Percentiles rank a stretch among this genome's conserved stretches.
Evolutionary conservation across 92 coral and sea anemone genomes (phyloP).

Genomic region (Heteractis magnifica): DNA sequence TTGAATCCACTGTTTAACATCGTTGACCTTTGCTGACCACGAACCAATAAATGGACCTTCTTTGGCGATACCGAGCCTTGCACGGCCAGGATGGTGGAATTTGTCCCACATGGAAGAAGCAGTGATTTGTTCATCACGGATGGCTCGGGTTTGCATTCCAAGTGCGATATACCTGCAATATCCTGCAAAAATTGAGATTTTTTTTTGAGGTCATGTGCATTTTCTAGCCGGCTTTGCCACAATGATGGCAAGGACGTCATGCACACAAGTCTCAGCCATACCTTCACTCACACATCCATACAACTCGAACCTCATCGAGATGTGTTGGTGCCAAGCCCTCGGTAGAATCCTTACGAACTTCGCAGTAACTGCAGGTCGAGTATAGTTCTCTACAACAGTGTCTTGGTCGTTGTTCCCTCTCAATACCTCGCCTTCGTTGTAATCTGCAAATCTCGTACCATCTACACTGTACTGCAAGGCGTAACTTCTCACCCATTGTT

Average conservation of each 20-base stretch:
- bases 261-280: neutral
- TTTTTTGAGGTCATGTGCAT: too few species aligned
- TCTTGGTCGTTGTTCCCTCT: neutral
- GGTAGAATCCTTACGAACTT: neutral
- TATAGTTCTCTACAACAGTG: neutral
- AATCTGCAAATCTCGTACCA: slow-evolving; percentile 13
- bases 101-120: slow-evolving; percentile 20
- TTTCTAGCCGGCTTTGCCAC: too few species aligned
- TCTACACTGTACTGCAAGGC: slow-evolving; percentile 11
- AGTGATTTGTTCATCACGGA: slow-evolving; percentile 7
- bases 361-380: neutral
- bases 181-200: too few species aligned
- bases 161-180: too few species aligned
- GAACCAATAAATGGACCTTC: slow-evolving; percentile 13
- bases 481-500: slow-evolving; percentile 24
- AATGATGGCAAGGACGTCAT: too few species aligned
- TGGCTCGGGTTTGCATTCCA: too few species aligned
- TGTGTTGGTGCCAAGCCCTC: neutral
- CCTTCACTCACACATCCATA: slow-evolving; percentile 1
- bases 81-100: neutral
- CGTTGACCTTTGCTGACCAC: slow-evolving; percentile 5
- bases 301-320: neutral
- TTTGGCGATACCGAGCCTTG: slow-evolving; percentile 5
- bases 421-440: slow-evolving; percentile 8
- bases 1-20: slow-evolving; percentile 28